These are phyloP conservation scores for Poecilia latipinna DNA, from an alignment of 2,113 vertebrate genomes.

Conservation along the genomic window DNA sequence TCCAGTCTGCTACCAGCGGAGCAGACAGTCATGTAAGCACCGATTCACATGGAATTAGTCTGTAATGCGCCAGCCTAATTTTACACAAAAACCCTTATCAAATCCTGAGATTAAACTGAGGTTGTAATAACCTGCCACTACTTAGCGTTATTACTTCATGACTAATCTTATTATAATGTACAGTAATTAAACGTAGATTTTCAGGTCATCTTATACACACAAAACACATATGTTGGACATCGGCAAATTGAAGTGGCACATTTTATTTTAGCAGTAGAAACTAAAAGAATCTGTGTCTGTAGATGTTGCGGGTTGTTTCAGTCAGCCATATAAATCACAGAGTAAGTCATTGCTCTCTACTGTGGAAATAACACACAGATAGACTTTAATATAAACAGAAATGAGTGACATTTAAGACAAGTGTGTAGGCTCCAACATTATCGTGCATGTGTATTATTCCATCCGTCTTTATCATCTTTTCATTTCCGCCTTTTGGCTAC, in stretches of 20 bases:
- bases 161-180: constrained; percentile 20
- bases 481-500: constrained; percentile 59
- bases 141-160: constrained; percentile 11
- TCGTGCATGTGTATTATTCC: constrained; percentile 54
- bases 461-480: constrained; percentile 61
- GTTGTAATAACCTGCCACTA: constrained; percentile 33
- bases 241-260: constrained; percentile 3
- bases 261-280: constrained; percentile 22
- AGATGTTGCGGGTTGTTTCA: constrained; percentile 24
- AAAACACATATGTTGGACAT: not conserved
- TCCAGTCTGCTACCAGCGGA: constrained; percentile 38
- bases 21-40: constrained; percentile 2
- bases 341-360: constrained; percentile 46
- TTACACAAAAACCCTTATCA: constrained; percentile 25
- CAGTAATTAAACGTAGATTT: constrained; percentile 20
- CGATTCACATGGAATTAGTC: not conserved
- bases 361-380: constrained; percentile 51
- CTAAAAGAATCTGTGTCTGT: constrained; percentile 6
- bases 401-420: constrained; percentile 66
- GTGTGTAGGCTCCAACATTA: constrained; percentile 8
- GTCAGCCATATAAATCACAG: constrained; percentile 61
- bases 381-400: constrained; percentile 59
- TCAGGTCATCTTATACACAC: constrained; percentile 5
- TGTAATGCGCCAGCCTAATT: constrained; percentile 25
- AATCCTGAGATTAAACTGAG: constrained; percentile 30